Evolutionary conservation across 2,113 vertebrate species (phyloP).

Genomic region (Scomber colias): DNA sequence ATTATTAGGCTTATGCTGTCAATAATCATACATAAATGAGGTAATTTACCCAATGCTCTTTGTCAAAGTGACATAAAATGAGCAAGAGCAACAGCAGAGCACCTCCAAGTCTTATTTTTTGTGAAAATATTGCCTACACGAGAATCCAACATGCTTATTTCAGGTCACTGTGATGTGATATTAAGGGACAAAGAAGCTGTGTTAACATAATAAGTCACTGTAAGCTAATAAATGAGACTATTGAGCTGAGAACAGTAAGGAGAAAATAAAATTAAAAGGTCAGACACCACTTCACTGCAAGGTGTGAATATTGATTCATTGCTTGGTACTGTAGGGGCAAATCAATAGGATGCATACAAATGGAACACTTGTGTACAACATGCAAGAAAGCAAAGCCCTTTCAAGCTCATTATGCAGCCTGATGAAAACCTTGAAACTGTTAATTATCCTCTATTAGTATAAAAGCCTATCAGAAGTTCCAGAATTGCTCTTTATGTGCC

Average conservation of each 20-base stretch:
- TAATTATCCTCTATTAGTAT: slow-evolving; percentile 47
- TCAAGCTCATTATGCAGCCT: slow-evolving; percentile 28
- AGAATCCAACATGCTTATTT: too few species aligned
- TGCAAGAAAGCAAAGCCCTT: slow-evolving; percentile 19
- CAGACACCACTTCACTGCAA: background rate
- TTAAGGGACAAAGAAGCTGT: background rate
- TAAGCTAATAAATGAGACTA: background rate
- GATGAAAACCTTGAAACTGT: slow-evolving; percentile 38
- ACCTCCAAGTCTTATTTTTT: background rate
- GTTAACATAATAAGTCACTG: background rate
- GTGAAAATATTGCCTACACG: background rate
- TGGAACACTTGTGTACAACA: slow-evolving; percentile 10
- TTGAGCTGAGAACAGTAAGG: background rate
- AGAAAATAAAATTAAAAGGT: slow-evolving; percentile 31
- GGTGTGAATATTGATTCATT: slow-evolving; percentile 33
- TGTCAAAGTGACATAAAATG: background rate
- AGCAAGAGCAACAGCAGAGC: background rate
- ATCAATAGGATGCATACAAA: slow-evolving; percentile 39
- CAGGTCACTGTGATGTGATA: slow-evolving; percentile 1
- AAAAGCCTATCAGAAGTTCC: slow-evolving; percentile 5
- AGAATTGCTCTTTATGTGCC: slow-evolving; percentile 17
- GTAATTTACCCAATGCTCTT: background rate
- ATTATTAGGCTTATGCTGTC: background rate
- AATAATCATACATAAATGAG: background rate
- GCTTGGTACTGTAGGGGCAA: background rate